phyloP scores from a whole-genome alignment of 2,113 vertebrate genomes.

The Anhinga anhinga region DNA sequence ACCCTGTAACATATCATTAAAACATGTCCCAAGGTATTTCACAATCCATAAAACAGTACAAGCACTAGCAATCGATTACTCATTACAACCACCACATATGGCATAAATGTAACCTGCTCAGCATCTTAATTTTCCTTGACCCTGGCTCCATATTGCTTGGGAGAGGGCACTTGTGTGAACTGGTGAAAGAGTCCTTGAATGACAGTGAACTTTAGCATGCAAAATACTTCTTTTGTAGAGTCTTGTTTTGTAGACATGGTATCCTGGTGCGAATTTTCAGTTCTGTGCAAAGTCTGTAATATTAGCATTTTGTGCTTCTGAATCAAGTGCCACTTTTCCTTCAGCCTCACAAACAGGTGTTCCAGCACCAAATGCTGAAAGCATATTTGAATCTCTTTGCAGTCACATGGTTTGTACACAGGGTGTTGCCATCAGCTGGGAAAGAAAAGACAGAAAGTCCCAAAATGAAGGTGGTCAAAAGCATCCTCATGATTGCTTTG shows the following conservation, averaged over 20 bases:
- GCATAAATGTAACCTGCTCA: neutral
- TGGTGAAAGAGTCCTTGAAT: neutral
- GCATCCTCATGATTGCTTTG: neutral
- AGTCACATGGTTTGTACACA: neutral
- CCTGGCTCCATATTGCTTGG: neutral
- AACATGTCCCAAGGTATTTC: constrained; percentile 16
- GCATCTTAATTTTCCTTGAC: neutral
- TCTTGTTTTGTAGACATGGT: neutral
- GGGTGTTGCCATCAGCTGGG: neutral
- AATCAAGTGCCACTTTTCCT: neutral
- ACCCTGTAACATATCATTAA: neutral
- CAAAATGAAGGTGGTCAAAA: neutral
- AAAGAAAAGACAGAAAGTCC: neutral
- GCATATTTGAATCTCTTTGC: neutral
- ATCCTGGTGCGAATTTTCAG: neutral
- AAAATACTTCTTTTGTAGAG: neutral
- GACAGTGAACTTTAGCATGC: neutral
- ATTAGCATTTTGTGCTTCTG: neutral
- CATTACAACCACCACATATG: neutral
- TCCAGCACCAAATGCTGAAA: neutral
- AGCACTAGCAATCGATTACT: neutral
- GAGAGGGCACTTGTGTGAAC: neutral
- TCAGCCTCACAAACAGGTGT: neutral
- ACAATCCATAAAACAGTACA: neutral
- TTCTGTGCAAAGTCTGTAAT: neutral